Conservation (phyloP, 2,888 invertebrate species). For the Machimus rusticus region DNA sequence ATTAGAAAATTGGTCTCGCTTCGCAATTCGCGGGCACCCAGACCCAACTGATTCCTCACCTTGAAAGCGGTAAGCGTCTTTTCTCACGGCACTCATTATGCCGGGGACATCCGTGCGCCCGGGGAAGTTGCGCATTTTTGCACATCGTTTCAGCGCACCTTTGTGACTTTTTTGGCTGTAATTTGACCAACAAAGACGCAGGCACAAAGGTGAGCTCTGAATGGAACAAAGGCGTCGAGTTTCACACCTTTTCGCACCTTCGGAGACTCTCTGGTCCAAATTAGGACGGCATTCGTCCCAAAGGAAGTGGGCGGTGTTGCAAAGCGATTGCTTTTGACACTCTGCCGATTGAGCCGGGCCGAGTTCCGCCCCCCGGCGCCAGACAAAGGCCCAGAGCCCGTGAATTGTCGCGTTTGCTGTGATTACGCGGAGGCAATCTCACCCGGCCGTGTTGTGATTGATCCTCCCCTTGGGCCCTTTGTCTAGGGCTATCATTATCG, state of each 20-base stretch:
- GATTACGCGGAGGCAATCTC: slow-evolving; percentile 29
- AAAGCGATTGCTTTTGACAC: slow-evolving; percentile 42
- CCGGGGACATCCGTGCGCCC: no score
- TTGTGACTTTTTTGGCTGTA: slow-evolving; percentile 20
- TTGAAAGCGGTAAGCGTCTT: not conserved
- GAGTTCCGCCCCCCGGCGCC: not conserved
- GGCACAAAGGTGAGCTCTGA: not conserved
- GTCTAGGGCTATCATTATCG: slow-evolving; percentile 56
- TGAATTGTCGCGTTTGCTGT: slow-evolving; percentile 31
- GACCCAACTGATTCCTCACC: not conserved
- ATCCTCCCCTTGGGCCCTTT: slow-evolving; percentile 38
- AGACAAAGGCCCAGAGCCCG: not conserved
- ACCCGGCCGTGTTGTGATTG: slow-evolving; percentile 37
- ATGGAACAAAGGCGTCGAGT: not conserved
- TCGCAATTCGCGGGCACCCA: not conserved
- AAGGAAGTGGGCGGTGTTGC: slow-evolving; percentile 37
- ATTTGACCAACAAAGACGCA: slow-evolving; percentile 7
- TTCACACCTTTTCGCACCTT: slow-evolving; percentile 16
- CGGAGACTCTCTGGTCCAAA: not conserved
- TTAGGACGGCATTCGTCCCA: not conserved
- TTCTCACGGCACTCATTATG: not conserved
- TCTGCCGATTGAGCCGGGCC: not conserved
- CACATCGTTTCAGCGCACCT: not conserved
- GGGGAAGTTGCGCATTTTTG: slow-evolving; percentile 33
- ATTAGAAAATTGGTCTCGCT: not conserved